phyloP scores from a whole-genome alignment of 1,140 invertebrate species.

The Drosophila mauritiana region DNA sequence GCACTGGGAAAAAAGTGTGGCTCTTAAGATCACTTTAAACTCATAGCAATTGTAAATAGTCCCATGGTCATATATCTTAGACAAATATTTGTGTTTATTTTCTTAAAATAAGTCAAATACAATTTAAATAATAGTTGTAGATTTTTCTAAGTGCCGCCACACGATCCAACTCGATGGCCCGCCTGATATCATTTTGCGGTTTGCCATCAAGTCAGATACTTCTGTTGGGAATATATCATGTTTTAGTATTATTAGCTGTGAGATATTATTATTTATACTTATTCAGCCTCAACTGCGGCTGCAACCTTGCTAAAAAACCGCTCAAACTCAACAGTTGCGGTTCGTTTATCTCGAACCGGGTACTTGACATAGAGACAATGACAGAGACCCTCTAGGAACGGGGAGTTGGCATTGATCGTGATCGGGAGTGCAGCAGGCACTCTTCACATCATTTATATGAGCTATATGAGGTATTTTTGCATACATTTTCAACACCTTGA shows the following conservation, averaged over 20 bases:
- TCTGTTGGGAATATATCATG: slow-evolving; percentile 36
- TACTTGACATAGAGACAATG: slow-evolving; percentile 43
- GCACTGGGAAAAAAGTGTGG: slow-evolving; percentile 6
- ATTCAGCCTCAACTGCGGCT: slow-evolving; percentile 23
- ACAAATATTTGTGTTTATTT: too few relatives aligned
- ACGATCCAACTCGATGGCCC: slow-evolving; percentile 17
- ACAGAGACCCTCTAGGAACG: slow-evolving; percentile 16
- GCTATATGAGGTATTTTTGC: slow-evolving; percentile 11
- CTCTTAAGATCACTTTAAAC: too few relatives aligned
- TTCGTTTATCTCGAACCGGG: slow-evolving; percentile 7
- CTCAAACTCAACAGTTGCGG: slow-evolving; percentile 33
- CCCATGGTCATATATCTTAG: too few relatives aligned
- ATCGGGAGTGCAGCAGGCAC: not conserved
- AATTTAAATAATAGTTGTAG: not conserved
- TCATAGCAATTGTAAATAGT: too few relatives aligned
- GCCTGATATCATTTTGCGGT: slow-evolving; percentile 48
- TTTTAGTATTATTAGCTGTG: slow-evolving; percentile 37
- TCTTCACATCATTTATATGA: slow-evolving; percentile 15
- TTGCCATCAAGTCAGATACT: slow-evolving; percentile 23
- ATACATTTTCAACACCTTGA: slow-evolving; percentile 56
- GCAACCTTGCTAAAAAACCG: slow-evolving; percentile 36
- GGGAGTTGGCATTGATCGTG: not conserved
- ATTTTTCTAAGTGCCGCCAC: slow-evolving; percentile 17
- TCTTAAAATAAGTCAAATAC: too few relatives aligned
- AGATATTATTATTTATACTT: slow-evolving; percentile 34